These are phyloP conservation scores for Drosophila bunnanda DNA, from an alignment of 2,888 invertebrate genomes.

Conservation along the genomic window DNA sequence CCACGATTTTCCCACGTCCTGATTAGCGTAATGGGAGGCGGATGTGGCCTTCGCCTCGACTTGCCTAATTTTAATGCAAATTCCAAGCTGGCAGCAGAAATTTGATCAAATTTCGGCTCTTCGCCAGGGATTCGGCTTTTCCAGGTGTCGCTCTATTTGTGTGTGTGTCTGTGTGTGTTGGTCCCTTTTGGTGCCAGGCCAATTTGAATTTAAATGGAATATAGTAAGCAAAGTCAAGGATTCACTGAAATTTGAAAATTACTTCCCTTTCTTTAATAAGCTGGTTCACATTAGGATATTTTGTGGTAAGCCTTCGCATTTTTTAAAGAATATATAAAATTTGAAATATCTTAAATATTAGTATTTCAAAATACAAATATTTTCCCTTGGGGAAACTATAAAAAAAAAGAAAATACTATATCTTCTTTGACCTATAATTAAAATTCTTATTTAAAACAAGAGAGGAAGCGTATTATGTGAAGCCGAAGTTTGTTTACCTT, in stretches of 20 bases:
- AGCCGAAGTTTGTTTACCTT: too few relatives aligned
- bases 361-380: too few relatives aligned
- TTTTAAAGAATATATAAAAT: not conserved
- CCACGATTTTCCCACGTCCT: conserved; percentile 19
- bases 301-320: not conserved
- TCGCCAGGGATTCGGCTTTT: not conserved
- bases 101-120: conserved; percentile 36
- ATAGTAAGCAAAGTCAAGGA: not conserved
- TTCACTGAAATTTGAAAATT: not conserved
- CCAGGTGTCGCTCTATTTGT: not conserved
- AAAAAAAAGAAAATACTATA: too few relatives aligned
- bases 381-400: too few relatives aligned
- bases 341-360: not conserved
- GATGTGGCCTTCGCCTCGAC: conserved; percentile 20
- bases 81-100: conserved; percentile 50
- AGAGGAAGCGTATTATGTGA: too few relatives aligned
- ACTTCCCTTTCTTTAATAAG: not conserved
- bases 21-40: conserved; percentile 67
- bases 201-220: conserved; percentile 40
- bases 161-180: conserved; percentile 3
- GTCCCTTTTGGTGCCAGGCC: conserved; percentile 8
- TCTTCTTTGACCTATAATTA: too few relatives aligned
- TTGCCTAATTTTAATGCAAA: conserved; percentile 68
- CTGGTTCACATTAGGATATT: not conserved
- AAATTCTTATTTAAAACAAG: too few relatives aligned